Conservation (phyloP, 1,140 invertebrate genomes). For the Thalassaphorura encarpata region DNA sequence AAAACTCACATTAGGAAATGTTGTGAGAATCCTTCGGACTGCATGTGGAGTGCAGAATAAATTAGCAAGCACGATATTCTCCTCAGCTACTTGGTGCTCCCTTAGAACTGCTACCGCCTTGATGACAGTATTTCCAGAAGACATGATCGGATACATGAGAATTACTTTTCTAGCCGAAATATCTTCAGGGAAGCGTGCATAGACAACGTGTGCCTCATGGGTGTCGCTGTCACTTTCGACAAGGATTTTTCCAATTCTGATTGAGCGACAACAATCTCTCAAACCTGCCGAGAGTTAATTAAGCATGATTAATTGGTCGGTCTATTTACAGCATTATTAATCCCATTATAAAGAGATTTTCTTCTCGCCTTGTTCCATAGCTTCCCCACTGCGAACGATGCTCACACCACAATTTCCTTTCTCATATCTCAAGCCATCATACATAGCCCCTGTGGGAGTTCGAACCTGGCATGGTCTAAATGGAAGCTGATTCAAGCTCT, state of each 20-base stretch:
- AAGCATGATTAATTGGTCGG: no score
- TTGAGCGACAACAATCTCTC: conserved; percentile 92
- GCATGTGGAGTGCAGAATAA: conserved; percentile 91
- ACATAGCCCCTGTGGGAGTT: conserved; percentile 83
- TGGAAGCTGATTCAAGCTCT: conserved; percentile 93
- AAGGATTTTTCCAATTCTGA: conserved; percentile 94
- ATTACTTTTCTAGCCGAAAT: conserved; percentile 45
- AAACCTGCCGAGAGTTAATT: conserved; percentile 54
- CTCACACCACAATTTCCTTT: conserved; percentile 98
- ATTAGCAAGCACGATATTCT: conserved; percentile 90
- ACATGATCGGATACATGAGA: conserved; percentile 33
- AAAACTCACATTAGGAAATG: conserved; percentile 62
- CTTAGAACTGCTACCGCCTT: conserved; percentile 82
- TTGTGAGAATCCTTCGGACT: conserved; percentile 69
- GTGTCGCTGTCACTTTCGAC: conserved; percentile 95
- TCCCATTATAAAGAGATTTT: no score
- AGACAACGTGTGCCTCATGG: conserved; percentile 91
- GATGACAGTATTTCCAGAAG: conserved; percentile 87
- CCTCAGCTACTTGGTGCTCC: conserved; percentile 83
- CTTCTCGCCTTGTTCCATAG: conserved; percentile 81
- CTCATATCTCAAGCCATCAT: conserved; percentile 84
- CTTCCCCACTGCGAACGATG: conserved; percentile 87
- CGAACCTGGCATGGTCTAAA: conserved; percentile 78
- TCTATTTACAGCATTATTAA: no score
- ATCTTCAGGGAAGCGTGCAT: conserved; percentile 95